Percentiles rank a stretch among this genome's conserved stretches.
Evolutionary conservation across 2,888 invertebrate genomes (phyloP).

Genomic region (Diadromus collaris): DNA sequence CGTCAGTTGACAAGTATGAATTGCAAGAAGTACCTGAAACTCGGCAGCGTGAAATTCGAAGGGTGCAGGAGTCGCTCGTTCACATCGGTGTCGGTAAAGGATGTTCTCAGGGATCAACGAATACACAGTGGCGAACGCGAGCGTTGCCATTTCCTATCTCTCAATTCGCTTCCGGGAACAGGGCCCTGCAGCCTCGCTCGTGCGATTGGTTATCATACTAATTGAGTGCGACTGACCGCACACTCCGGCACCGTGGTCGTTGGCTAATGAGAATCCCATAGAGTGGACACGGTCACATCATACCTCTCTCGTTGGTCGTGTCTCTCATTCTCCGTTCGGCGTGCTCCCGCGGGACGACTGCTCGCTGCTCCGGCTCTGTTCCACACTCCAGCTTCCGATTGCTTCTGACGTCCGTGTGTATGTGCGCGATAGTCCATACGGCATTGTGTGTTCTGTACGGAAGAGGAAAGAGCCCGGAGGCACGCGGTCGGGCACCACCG

Average conservation of each 20-base stretch:
- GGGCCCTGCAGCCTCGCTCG: background rate
- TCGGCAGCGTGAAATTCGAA: background rate
- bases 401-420: slow-evolving; percentile 26
- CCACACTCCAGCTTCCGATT: slow-evolving; percentile 29
- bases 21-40: background rate
- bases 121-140: background rate
- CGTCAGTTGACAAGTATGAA: no score
- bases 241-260: slow-evolving; percentile 28
- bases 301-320: slow-evolving; percentile 4
- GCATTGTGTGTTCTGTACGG: background rate
- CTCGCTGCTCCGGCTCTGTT: slow-evolving; percentile 2
- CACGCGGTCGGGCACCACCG: slow-evolving; percentile 8
- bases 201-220: slow-evolving; percentile 36
- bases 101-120: slow-evolving; percentile 6
- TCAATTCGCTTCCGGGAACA: background rate
- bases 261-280: slow-evolving; percentile 42
- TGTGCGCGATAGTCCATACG: background rate
- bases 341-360: slow-evolving; percentile 22
- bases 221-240: slow-evolving; percentile 43
- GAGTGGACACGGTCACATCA: slow-evolving; percentile 26
- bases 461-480: slow-evolving; percentile 9
- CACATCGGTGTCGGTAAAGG: background rate
- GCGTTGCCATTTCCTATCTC: background rate
- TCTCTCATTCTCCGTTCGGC: slow-evolving; percentile 24
- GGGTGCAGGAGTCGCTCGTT: background rate